Evolutionary conservation across 2,797 vertebrate species (phyloP), one percentile per base, ranked within the genome.

Genomic region (Anabacerthia variegaticeps): DNA sequence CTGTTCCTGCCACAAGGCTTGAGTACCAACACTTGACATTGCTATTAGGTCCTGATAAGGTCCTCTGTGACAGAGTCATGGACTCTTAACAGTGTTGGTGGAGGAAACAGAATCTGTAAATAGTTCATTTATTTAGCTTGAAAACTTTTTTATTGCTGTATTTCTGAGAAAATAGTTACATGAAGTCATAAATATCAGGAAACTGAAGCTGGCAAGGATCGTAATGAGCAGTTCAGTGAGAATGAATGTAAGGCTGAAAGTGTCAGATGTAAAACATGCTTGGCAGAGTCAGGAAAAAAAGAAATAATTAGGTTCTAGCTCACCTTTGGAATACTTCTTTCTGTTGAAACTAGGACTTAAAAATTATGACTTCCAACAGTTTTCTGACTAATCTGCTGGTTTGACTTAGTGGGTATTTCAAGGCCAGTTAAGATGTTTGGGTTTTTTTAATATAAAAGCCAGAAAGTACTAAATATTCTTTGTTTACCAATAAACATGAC

Each of bases 11-110:
- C n/a, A 14, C 34, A 37, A 21, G 14, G 15, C 34, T 88, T 3
- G 23, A 28, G 23, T 19, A 16, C 55, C 39, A 56, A 2, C 34
- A 5, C 7, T 30, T 13, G 14, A 2, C 1, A 0, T 30, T 86
- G 23, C 51, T 14, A 0, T n/a, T 65, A 28, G n/a, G 41, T 8
- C 8, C 59, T 85, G 52, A 28, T 12, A 17, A 30, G 26, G 24
- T 26, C 28, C 21, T 5, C 19, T 74, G 12, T 37, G 65, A 37
- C 52, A n/a, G 30, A 54, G 19, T 34, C 39, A 3, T 12, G 21
- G 17, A 34, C 43, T 58, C 26, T 6, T 4, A 63, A 18, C 9
- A 49, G 14, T 1, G 1, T 17, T 72, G 26, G 14, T 62, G 27
- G 30, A 71, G 17, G 37, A 89, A 65, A 28, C 9, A 26, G 30